Base-by-base conservation (phyloP, 2,888 invertebrate genomes). In the Ditula angustiorana region DNA sequence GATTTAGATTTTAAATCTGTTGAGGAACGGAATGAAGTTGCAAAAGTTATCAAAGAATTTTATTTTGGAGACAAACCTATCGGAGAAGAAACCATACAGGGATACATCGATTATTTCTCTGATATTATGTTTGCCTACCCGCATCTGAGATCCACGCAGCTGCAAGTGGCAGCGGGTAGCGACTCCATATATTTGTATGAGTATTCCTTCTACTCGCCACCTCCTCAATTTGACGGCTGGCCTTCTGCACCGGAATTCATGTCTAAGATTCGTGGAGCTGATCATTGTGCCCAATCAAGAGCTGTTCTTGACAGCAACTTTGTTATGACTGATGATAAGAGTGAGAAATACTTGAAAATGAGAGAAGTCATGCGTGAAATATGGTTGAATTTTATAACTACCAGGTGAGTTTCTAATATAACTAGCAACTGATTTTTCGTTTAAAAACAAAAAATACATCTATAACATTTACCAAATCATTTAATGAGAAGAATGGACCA, bases 81-180 rank as follows among this genome's bases (percentile, higher is more conserved):
- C 0, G 70, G 55, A 1, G 70, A 71, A 46, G 66, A 66, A 0
- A 78, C 71, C 26, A 64, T 85, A 56, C 67, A 80, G 13, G 57
- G 59, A 2, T 87, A 74, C 33, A 61, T 85, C 0, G 71, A 86
- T 47, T 85, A 74, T 35, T 75, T 78, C 52, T 67, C 81, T 3
- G 91, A 95, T 92, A 28, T 75, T 5, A 0, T 77, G 0, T 80
- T 85, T 66, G 69, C 66, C 1, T 81, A 77, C 61, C 71, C 80
- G 3, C 78, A 74, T 49, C 60, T 80, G 3, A 76, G 77, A 63
- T 72, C 78, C 5, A 66, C 78, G 2, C 78, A 74, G 37, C 24
- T 80, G 19, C 77, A 76, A 21, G 68, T 73, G 1, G 73, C 79
- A 41, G 65, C 69, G 16, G 78, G 79, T 1, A 73, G 81, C 37